Percentiles rank a stretch among this genome's conserved stretches.
Evolutionary conservation across 2,113 vertebrate genomes (phyloP).

Genomic region (Phaethon lepturus): DNA sequence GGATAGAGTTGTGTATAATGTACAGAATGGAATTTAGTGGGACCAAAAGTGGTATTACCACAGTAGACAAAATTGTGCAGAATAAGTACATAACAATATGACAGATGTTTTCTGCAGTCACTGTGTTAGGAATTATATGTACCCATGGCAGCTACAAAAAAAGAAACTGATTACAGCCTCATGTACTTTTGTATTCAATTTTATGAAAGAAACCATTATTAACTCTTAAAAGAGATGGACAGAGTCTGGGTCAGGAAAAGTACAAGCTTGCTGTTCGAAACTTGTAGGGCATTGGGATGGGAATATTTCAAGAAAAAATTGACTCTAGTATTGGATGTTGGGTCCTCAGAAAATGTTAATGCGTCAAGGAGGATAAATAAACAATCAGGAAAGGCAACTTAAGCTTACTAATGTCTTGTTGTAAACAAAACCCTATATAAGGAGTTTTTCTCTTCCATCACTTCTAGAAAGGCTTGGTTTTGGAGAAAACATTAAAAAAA

Average conservation of each 20-base stretch:
- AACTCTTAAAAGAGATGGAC: not conserved
- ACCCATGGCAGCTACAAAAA: not conserved
- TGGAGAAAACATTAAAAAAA: not conserved
- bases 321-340: not conserved
- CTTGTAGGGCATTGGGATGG: not conserved
- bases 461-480: not conserved
- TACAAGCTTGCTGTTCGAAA: not conserved
- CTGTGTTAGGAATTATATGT: not conserved
- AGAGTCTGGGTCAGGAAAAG: not conserved
- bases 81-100: not conserved
- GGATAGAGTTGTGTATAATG: not conserved
- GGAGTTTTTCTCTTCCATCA: not conserved
- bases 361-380: not conserved
- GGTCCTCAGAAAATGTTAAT: not conserved
- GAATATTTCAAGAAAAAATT: not conserved
- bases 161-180: not conserved
- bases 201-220: not conserved
- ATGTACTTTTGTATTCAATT: not conserved
- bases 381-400: not conserved
- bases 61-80: not conserved
- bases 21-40: not conserved
- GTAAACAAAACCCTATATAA: fast-evolving
- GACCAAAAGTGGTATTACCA: not conserved
- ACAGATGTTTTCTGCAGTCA: not conserved
- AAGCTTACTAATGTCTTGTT: not conserved